Conservation (phyloP, 2,113 vertebrate genomes). For the Stigmatopora argus region DNA sequence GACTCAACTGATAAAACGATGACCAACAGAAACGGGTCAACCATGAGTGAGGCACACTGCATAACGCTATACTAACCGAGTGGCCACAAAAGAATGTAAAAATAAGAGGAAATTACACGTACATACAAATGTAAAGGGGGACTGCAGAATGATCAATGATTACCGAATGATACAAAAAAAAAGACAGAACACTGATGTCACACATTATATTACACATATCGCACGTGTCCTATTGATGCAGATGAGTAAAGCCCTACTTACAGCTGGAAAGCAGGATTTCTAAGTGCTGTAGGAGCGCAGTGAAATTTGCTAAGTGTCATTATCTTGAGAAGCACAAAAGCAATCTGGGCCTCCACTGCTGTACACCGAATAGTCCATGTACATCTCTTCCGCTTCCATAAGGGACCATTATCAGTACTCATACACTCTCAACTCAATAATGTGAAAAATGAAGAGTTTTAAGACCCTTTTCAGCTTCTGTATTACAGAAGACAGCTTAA, state of each 20-base stretch:
- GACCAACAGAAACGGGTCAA: slow-evolving; percentile 62
- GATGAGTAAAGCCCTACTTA: not conserved
- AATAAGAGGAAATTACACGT: slow-evolving; percentile 10
- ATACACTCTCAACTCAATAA: not conserved
- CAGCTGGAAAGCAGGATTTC: not conserved
- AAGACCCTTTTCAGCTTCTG: not conserved
- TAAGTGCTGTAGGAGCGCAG: not conserved
- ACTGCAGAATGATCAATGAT: not conserved
- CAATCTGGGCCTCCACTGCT: not conserved
- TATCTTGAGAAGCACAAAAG: not conserved
- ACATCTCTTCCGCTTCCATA: not conserved
- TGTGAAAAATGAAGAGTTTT: not conserved
- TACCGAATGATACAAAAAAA: not conserved
- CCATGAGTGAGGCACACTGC: slow-evolving; percentile 24
- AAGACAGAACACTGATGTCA: not conserved
- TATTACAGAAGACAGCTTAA: not conserved
- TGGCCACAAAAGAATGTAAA: slow-evolving; percentile 9
- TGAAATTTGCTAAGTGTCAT: not conserved
- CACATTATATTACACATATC: not conserved
- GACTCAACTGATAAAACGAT: slow-evolving; percentile 44
- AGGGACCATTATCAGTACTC: not conserved
- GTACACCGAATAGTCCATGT: not conserved
- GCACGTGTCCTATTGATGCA: not conserved
- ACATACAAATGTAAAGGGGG: not conserved
- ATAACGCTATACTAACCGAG: slow-evolving; percentile 16